Conservation (phyloP, 2,888 invertebrate species). For the Dromius quadrimaculatus region DNA sequence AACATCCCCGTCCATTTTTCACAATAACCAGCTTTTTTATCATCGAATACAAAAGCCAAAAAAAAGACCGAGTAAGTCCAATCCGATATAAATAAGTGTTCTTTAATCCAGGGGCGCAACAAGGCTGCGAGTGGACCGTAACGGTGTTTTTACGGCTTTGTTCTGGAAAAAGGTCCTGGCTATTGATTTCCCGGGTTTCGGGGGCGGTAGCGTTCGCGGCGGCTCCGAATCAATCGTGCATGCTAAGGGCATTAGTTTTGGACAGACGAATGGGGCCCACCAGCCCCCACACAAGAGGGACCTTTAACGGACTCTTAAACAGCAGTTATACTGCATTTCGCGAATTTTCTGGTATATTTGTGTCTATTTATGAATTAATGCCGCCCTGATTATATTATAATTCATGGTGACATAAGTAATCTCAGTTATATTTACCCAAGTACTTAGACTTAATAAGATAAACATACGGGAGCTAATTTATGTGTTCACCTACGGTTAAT, state of each 20-base stretch:
- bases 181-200: conserved; percentile 39
- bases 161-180: conserved; percentile 38
- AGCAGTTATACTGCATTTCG: no score
- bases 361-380: no score
- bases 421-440: no score
- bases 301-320: no score
- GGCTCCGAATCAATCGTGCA: conserved; percentile 44
- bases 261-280: conserved; percentile 20
- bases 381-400: no score
- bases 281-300: no score
- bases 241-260: conserved; percentile 46
- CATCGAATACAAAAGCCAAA: conserved; percentile 26
- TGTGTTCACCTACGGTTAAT: no score
- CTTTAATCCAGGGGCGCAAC: conserved; percentile 13
- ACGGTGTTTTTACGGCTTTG: conserved; percentile 44
- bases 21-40: conserved; percentile 39
- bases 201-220: neutral
- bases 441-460: no score
- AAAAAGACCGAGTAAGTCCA: neutral
- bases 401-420: no score
- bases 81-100: conserved; percentile 36
- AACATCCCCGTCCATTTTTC: conserved; percentile 24
- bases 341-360: no score
- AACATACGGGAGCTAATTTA: no score
- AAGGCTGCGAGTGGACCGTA: conserved; percentile 29